phyloP scores from a whole-genome alignment of 23 tunicate species.

The Ciona savignyi region DNA sequence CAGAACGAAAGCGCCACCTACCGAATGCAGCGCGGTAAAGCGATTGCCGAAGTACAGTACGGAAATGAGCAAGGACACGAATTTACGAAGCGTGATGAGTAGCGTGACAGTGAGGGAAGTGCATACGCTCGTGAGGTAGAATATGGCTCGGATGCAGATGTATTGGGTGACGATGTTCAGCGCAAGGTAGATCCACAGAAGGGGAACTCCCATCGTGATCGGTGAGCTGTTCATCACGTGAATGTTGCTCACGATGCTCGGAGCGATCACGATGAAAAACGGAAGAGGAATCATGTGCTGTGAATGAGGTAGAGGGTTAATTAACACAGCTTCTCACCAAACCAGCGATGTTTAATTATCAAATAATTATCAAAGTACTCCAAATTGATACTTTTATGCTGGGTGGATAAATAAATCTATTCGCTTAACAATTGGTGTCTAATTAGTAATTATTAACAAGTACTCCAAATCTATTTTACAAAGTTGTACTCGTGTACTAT shows the following conservation, averaged over 20 bases:
- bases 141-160: constrained; percentile 88
- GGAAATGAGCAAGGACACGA: constrained; percentile 71
- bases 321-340: too few relatives aligned
- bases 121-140: constrained; percentile 65
- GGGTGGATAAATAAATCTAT: too few relatives aligned
- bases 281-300: constrained; percentile 89
- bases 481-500: too few relatives aligned
- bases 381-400: too few relatives aligned
- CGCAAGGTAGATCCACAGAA: constrained; percentile 83
- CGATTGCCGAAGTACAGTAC: constrained; percentile 72
- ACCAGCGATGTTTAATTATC: too few relatives aligned
- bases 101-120: constrained; percentile 86
- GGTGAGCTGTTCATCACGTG: constrained; percentile 37
- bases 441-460: too few relatives aligned
- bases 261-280: constrained; percentile 49
- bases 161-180: constrained; percentile 84
- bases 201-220: constrained; percentile 32
- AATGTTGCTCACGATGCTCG: constrained; percentile 55
- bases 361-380: too few relatives aligned
- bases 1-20: constrained; percentile 71
- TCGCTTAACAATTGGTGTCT: too few relatives aligned
- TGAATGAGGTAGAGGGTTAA: constrained; percentile 10
- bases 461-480: too few relatives aligned
- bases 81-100: constrained; percentile 81
- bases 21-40: constrained; percentile 60